Conservation (phyloP, 1,140 invertebrate genomes). For the Lerema accius region DNA sequence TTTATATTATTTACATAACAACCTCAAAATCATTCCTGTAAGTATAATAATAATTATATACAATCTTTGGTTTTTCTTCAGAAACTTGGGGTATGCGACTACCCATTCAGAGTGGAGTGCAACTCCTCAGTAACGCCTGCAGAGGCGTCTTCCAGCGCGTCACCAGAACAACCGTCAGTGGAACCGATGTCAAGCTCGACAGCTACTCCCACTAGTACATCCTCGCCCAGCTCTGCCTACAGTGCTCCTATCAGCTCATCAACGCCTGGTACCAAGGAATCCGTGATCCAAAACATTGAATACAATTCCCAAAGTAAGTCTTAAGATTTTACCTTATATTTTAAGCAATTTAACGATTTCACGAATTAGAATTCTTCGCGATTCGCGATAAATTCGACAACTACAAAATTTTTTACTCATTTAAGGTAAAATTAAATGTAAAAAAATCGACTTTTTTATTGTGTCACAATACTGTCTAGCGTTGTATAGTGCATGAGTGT, state of each 20-base stretch:
- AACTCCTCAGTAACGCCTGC: conserved; percentile 44
- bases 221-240: not conserved
- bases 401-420: too few species aligned
- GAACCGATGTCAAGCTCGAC: conserved; percentile 8
- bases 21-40: too few species aligned
- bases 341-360: too few species aligned
- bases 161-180: conserved; percentile 5
- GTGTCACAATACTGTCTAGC: too few species aligned
- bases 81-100: conserved; percentile 85
- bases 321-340: too few species aligned
- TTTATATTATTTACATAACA: too few species aligned
- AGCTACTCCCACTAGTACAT: conserved; percentile 4
- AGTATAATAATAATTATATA: too few species aligned
- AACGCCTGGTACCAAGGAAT: conserved; percentile 27
- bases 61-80: conserved; percentile 71
- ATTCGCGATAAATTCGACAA: too few species aligned
- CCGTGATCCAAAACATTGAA: conserved; percentile 33
- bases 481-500: too few species aligned
- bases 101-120: conserved; percentile 83
- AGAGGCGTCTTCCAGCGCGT: conserved; percentile 19
- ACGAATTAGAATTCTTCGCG: too few species aligned
- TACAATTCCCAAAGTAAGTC: conserved; percentile 47
- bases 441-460: too few species aligned
- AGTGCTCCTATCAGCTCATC: conserved; percentile 10
- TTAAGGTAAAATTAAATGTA: too few species aligned